Evolutionary conservation across 1,140 invertebrate species (phyloP).

Genomic region (Drosophila sulfurigaster): DNA sequence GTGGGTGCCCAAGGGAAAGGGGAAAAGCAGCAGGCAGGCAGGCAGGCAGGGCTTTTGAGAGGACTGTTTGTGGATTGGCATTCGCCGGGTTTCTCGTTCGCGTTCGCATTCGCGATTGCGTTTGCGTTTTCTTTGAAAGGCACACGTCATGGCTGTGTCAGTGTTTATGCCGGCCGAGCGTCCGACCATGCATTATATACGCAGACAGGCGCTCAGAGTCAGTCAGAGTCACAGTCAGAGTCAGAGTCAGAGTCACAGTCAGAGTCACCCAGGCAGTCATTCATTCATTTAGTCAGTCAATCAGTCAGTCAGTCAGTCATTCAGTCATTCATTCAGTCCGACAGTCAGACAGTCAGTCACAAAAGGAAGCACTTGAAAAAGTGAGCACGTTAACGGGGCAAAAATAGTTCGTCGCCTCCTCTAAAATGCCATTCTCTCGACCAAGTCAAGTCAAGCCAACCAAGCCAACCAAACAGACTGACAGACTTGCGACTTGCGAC

Average conservation of each 20-base stretch:
- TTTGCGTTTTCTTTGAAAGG: constrained; percentile 72
- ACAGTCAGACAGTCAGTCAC: constrained; percentile 47
- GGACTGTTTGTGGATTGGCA: constrained; percentile 3
- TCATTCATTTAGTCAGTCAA: constrained; percentile 10
- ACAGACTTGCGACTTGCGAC: neutral
- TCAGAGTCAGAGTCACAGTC: constrained; percentile 37
- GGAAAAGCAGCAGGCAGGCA: neutral
- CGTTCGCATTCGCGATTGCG: constrained; percentile 50
- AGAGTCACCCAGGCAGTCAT: constrained; percentile 24
- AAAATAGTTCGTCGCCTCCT: constrained; percentile 78
- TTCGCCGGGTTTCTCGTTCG: constrained; percentile 53
- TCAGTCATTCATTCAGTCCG: constrained; percentile 55
- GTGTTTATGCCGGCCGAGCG: constrained; percentile 72
- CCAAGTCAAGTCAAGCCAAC: neutral
- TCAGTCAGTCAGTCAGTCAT: constrained; percentile 36
- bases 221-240: constrained; percentile 32
- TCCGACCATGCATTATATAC: constrained; percentile 66
- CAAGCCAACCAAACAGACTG: constrained; percentile 12
- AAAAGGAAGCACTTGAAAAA: constrained; percentile 75
- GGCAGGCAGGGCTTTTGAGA: neutral
- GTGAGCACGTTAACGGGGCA: constrained; percentile 75
- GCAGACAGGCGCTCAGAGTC: constrained; percentile 66
- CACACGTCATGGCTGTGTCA: constrained; percentile 78
- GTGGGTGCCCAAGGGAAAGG: neutral
- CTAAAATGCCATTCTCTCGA: constrained; percentile 45